Percentiles rank a stretch among this genome's conserved stretches.
Evolutionary conservation across 2,797 vertebrate species (phyloP).

Genomic region (Anguilla megastoma): DNA sequence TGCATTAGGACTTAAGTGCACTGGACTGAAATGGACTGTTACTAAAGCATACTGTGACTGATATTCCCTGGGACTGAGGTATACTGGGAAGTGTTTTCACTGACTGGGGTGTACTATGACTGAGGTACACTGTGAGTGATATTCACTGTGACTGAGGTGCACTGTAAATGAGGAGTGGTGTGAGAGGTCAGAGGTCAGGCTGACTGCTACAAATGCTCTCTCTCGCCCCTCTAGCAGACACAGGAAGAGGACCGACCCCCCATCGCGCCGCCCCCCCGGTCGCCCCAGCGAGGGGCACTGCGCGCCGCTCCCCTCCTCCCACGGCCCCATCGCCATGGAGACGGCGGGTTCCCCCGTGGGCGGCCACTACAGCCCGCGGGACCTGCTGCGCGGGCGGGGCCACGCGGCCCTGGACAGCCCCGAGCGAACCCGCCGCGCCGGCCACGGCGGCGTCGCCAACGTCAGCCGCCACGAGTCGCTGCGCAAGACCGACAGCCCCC

Average conservation of each 20-base stretch:
- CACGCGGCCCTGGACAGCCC: constrained; percentile 85
- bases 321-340: constrained; percentile 75
- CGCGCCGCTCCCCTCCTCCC: constrained; percentile 82
- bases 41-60: too few relatives aligned
- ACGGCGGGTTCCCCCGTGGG: constrained; percentile 79
- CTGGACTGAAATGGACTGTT: too few relatives aligned
- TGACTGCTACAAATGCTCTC: neutral
- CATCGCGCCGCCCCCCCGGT: constrained; percentile 83
- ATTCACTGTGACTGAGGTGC: too few relatives aligned
- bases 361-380: constrained; percentile 84
- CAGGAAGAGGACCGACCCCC: constrained; percentile 86
- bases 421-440: constrained; percentile 82
- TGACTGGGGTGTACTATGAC: too few relatives aligned
- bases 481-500: constrained; percentile 94
- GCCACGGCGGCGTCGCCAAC: constrained; percentile 91
- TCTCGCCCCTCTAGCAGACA: constrained; percentile 70
- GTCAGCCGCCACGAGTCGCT: constrained; percentile 93
- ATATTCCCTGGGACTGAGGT: too few relatives aligned
- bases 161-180: too few relatives aligned
- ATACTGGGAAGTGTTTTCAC: too few relatives aligned
- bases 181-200: too few relatives aligned
- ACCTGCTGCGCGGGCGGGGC: constrained; percentile 82
- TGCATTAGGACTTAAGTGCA: too few relatives aligned
- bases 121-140: too few relatives aligned
- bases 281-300: constrained; percentile 86